Evolutionary conservation across 2,888 invertebrate species (phyloP).

Genomic region (Synanthedon vespiformis): DNA sequence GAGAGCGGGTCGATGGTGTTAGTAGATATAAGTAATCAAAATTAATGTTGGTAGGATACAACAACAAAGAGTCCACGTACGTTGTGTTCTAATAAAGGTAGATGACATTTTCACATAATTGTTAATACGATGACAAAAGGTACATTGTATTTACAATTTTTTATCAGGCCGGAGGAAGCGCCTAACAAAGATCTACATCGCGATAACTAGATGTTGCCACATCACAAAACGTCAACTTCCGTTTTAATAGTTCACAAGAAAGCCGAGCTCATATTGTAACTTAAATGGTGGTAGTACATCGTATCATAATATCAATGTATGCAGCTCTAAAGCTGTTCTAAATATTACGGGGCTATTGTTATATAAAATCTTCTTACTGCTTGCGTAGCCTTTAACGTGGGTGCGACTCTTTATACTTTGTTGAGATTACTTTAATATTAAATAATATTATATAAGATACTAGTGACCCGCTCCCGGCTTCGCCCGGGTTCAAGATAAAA

Average conservation of each 20-base stretch:
- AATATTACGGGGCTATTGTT: slow-evolving; percentile 40
- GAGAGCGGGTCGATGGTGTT: too few relatives aligned
- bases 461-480: too few relatives aligned
- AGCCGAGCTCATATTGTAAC: slow-evolving; percentile 14
- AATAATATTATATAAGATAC: too few relatives aligned
- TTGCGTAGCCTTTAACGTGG: too few relatives aligned
- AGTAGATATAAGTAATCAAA: too few relatives aligned
- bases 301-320: slow-evolving; percentile 22
- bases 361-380: slow-evolving; percentile 14
- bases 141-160: background rate
- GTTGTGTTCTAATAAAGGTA: background rate
- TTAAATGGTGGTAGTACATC: slow-evolving; percentile 25
- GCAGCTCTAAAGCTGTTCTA: slow-evolving; percentile 37
- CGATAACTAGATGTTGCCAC: slow-evolving; percentile 25
- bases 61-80: too few relatives aligned
- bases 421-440: too few relatives aligned
- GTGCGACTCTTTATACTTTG: too few relatives aligned
- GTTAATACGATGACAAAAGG: background rate
- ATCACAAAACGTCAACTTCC: slow-evolving; percentile 42
- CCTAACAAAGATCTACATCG: slow-evolving; percentile 1
- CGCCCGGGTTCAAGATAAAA: too few relatives aligned
- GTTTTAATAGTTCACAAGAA: slow-evolving; percentile 27
- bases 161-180: slow-evolving; percentile 11
- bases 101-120: background rate
- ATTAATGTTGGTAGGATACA: too few relatives aligned